Evolutionary conservation across 2,113 vertebrate species (phyloP).

Genomic region (Orientallactaga bullata): DNA sequence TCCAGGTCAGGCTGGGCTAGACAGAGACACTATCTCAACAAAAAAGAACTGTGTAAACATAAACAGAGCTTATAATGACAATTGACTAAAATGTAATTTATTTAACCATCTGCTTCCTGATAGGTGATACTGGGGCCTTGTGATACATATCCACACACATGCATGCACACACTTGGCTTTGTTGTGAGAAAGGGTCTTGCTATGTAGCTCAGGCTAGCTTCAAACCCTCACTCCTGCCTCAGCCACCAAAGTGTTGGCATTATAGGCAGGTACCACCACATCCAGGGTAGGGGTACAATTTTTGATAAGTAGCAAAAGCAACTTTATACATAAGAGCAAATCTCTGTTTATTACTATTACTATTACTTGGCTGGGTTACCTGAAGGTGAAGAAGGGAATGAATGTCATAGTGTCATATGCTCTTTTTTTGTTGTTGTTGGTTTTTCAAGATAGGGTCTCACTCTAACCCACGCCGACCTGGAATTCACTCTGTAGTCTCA

Average conservation of each 20-base stretch:
- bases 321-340: not conserved
- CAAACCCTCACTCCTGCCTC: not conserved
- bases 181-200: too few species aligned
- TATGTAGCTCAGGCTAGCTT: not conserved
- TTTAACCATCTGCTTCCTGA: not conserved
- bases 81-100: conserved; percentile 2
- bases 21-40: too few species aligned
- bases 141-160: not conserved
- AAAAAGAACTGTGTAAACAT: not conserved
- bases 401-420: not conserved
- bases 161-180: not conserved
- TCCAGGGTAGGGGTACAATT: not conserved
- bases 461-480: too few species aligned
- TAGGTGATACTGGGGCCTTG: not conserved
- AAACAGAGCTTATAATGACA: not conserved
- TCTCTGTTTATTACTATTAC: conserved; percentile 32
- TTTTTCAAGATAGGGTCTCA: too few species aligned
- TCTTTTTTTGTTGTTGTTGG: too few species aligned
- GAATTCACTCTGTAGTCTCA: too few species aligned
- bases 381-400: not conserved
- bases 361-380: not conserved
- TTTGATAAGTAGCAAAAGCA: not conserved
- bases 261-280: not conserved
- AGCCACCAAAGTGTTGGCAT: too few species aligned
- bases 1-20: too few species aligned